Conservation (phyloP, 2,888 invertebrate genomes). For the Agapetus fuscipes region DNA sequence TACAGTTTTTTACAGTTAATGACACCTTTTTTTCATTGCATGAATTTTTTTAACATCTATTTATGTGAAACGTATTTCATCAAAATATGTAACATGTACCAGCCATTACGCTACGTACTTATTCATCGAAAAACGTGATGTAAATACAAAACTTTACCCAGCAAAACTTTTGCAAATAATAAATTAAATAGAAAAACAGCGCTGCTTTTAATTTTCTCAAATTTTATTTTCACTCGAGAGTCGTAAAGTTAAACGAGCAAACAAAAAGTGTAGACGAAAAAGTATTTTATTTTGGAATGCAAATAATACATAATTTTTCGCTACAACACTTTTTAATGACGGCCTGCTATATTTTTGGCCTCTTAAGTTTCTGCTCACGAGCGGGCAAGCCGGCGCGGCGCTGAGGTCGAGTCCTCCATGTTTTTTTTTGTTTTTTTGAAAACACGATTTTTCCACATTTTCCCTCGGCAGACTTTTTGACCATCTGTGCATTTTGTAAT, state of each 20-base stretch:
- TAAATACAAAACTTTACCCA: too few relatives aligned
- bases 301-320: neutral
- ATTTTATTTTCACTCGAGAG: too few relatives aligned
- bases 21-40: too few relatives aligned
- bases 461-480: neutral
- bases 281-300: neutral
- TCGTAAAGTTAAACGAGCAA: neutral
- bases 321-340: slow-evolving; percentile 13
- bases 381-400: slow-evolving; percentile 13
- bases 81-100: too few relatives aligned
- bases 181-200: too few relatives aligned
- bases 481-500: neutral
- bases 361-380: slow-evolving; percentile 12
- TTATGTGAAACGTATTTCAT: too few relatives aligned
- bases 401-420: slow-evolving; percentile 9
- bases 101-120: too few relatives aligned
- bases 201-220: too few relatives aligned
- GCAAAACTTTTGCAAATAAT: too few relatives aligned
- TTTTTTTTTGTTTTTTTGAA: slow-evolving; percentile 6
- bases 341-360: slow-evolving; percentile 10
- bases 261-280: neutral
- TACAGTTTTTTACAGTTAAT: too few relatives aligned
- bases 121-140: too few relatives aligned
- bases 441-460: neutral
- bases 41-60: too few relatives aligned